A percentile compares a stretch with the other conserved stretches of the same genome.
Conservation (phyloP, 1,140 invertebrate genomes). For the Nebria ingens region DNA sequence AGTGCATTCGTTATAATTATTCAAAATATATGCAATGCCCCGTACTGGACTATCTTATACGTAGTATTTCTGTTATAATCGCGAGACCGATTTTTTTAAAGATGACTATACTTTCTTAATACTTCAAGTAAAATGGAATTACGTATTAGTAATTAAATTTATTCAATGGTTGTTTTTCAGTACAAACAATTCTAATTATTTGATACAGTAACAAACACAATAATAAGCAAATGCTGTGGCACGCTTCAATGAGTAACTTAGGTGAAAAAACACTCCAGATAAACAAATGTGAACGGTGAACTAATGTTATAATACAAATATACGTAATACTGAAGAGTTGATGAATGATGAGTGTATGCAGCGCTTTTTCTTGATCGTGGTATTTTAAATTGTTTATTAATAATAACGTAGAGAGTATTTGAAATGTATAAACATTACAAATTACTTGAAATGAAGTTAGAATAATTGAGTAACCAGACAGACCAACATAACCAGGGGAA, state of each 20-base stretch:
- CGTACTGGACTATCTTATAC: too few relatives aligned
- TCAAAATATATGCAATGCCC: too few relatives aligned
- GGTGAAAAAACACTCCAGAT: constrained; percentile 34
- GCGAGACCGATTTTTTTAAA: too few relatives aligned
- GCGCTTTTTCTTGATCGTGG: constrained; percentile 16
- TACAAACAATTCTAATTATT: background rate
- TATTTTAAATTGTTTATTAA: constrained; percentile 32
- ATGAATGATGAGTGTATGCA: constrained; percentile 18
- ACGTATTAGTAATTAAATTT: too few relatives aligned
- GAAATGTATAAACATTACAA: constrained; percentile 58
- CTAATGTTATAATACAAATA: constrained; percentile 22
- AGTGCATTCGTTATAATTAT: too few relatives aligned
- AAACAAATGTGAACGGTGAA: constrained; percentile 30
- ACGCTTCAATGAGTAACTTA: constrained; percentile 30
- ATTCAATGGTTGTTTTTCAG: background rate
- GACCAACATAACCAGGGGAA: constrained; percentile 76
- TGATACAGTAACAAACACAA: background rate
- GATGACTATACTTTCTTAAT: too few relatives aligned
- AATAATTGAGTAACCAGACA: constrained; percentile 58
- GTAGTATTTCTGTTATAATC: too few relatives aligned
- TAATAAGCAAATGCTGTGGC: constrained; percentile 24
- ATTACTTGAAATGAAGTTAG: constrained; percentile 62
- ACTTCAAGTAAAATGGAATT: too few relatives aligned
- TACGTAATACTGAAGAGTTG: constrained; percentile 22
- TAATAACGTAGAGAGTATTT: constrained; percentile 45